Conservation (phyloP, 2,888 invertebrate genomes). For the Watsonalla binaria region DNA sequence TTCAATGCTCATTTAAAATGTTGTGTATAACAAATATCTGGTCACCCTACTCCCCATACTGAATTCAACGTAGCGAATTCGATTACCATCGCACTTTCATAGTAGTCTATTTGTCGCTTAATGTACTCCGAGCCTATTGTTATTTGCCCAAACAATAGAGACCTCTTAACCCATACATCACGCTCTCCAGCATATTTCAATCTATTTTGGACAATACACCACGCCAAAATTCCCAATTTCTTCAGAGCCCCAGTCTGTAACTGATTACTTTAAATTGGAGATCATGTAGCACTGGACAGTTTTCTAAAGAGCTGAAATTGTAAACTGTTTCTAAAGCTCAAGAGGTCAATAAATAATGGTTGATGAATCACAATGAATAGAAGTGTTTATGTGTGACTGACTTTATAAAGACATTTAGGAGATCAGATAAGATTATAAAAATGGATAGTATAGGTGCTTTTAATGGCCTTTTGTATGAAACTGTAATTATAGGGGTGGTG, state of each 20-base stretch:
- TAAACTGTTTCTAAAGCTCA: conserved; percentile 14
- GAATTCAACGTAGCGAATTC: conserved; percentile 50
- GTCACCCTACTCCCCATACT: conserved; percentile 31
- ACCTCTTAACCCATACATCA: conserved; percentile 20
- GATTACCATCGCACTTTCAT: conserved; percentile 57
- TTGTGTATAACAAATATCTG: conserved; percentile 2
- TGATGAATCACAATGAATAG: conserved; percentile 4
- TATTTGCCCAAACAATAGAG: conserved; percentile 23
- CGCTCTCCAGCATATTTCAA: conserved; percentile 19
- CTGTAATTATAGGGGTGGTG: conserved; percentile 2
- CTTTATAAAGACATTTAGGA: conserved; percentile 30
- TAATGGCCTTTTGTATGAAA: not conserved
- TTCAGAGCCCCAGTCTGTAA: conserved; percentile 6
- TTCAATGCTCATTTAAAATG: no score
- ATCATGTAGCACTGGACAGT: not conserved
- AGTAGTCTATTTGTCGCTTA: conserved; percentile 53
- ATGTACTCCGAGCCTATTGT: conserved; percentile 42
- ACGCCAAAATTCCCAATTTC: conserved; percentile 8
- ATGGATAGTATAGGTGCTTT: not conserved
- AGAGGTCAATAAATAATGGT: conserved; percentile 29
- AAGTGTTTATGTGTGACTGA: conserved; percentile 54
- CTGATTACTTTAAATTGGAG: not conserved
- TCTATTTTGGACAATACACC: conserved; percentile 15
- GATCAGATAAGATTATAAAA: not conserved
- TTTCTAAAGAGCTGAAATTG: conserved; percentile 19